Evolutionary conservation across 1,140 invertebrate genomes (phyloP).

Genomic region (Apolygus lucorum): DNA sequence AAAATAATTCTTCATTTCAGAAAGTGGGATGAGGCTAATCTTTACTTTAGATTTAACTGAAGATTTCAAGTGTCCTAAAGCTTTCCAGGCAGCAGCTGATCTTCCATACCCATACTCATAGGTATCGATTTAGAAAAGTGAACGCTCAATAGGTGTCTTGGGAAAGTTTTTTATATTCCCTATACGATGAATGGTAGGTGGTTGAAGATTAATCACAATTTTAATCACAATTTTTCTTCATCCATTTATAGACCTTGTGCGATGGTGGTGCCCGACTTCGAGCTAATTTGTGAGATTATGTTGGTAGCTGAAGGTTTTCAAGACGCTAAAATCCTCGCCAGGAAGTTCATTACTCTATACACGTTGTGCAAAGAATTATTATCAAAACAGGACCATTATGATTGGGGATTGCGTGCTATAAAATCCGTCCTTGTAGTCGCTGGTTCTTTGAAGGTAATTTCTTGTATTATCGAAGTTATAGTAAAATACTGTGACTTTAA

Average conservation of each 20-base stretch:
- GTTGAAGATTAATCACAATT: too few species aligned
- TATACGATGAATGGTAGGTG: too few species aligned
- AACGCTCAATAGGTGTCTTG: too few species aligned
- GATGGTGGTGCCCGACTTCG: slow-evolving; percentile 97
- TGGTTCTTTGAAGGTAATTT: slow-evolving; percentile 73
- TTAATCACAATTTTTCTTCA: too few species aligned
- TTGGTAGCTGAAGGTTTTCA: slow-evolving; percentile 95
- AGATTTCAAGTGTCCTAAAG: too few species aligned
- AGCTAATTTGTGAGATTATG: slow-evolving; percentile 97
- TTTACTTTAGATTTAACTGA: too few species aligned
- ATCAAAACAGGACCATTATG: slow-evolving; percentile 96
- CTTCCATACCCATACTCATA: too few species aligned
- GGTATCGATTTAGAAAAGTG: too few species aligned
- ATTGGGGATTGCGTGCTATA: slow-evolving; percentile 92
- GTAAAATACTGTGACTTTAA: neutral
- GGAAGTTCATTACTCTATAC: slow-evolving; percentile 94
- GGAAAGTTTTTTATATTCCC: too few species aligned
- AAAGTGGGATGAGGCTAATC: too few species aligned
- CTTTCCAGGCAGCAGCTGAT: too few species aligned
- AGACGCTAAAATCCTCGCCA: slow-evolving; percentile 80
- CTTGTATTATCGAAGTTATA: neutral
- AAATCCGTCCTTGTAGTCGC: slow-evolving; percentile 94
- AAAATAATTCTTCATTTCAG: too few species aligned
- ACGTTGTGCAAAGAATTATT: slow-evolving; percentile 88
- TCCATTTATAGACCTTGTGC: slow-evolving; percentile 67